phyloP scores from a whole-genome alignment of 2,888 invertebrate genomes.

The Abscondita cerata region DNA sequence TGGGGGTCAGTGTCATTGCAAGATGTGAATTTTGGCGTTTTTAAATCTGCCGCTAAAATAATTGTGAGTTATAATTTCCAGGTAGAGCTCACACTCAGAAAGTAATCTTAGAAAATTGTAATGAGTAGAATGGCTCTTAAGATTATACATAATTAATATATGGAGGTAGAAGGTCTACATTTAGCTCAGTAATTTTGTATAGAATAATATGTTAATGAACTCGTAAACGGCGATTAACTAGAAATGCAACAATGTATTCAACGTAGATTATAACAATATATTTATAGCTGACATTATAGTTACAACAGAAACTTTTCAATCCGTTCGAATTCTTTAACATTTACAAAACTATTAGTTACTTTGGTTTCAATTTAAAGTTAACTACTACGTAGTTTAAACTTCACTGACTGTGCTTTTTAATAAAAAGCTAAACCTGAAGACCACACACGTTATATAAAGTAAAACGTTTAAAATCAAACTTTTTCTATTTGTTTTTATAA shows the following conservation, averaged over 20 bases:
- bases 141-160: slow-evolving; percentile 4
- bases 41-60: slow-evolving; percentile 6
- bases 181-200: slow-evolving; percentile 1
- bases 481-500: too few species aligned
- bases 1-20: slow-evolving; percentile 53
- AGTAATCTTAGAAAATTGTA: too few species aligned
- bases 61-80: not conserved
- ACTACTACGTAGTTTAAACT: too few species aligned
- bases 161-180: not conserved
- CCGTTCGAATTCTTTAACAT: too few species aligned
- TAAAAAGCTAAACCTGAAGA: too few species aligned
- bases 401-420: too few species aligned
- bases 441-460: too few species aligned
- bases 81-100: not conserved
- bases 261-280: slow-evolving; percentile 2
- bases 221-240: slow-evolving; percentile 4
- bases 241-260: slow-evolving; percentile 7
- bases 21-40: slow-evolving; percentile 34
- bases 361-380: too few species aligned
- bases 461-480: too few species aligned
- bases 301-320: too few species aligned
- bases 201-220: slow-evolving; percentile 7
- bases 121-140: not conserved
- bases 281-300: slow-evolving; percentile 5
- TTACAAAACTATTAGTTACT: too few species aligned